These are phyloP conservation scores for Eulimnadia texana DNA, from an alignment of 1,140 invertebrate species.

Conservation along the genomic window DNA sequence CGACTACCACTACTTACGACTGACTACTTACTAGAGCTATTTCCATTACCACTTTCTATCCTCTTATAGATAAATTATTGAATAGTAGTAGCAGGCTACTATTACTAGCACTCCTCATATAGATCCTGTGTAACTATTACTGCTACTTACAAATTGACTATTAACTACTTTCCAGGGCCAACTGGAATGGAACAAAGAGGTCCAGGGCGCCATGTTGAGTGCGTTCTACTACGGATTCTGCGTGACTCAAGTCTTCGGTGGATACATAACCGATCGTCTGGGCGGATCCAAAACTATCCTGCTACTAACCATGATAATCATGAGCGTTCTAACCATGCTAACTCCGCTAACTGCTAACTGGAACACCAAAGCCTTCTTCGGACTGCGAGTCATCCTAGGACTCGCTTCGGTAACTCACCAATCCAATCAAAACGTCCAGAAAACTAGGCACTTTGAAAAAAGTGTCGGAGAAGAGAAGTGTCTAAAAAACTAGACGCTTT, in stretches of 20 bases:
- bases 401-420: constrained; percentile 24
- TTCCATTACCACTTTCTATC: neutral
- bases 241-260: constrained; percentile 33
- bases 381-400: constrained; percentile 29
- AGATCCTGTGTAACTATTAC: no score
- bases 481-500: no score
- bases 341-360: constrained; percentile 29
- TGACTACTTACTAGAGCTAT: no score
- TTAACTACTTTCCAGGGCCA: no score
- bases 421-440: neutral
- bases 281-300: constrained; percentile 28
- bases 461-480: neutral
- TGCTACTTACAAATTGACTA: no score
- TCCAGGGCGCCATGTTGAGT: constrained; percentile 29
- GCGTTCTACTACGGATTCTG: constrained; percentile 33
- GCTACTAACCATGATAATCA: constrained; percentile 24
- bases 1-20: no score
- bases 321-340: constrained; percentile 28
- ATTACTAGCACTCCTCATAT: no score
- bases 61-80: neutral
- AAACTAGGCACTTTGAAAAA: neutral
- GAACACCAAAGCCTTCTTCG: constrained; percentile 28
- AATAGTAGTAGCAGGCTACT: no score
- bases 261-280: constrained; percentile 28
- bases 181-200: constrained; percentile 27